A percentile compares a stretch with the other conserved stretches of the same genome.
phyloP scores from a whole-genome alignment of 2,113 vertebrate genomes.

The Progne subis region DNA sequence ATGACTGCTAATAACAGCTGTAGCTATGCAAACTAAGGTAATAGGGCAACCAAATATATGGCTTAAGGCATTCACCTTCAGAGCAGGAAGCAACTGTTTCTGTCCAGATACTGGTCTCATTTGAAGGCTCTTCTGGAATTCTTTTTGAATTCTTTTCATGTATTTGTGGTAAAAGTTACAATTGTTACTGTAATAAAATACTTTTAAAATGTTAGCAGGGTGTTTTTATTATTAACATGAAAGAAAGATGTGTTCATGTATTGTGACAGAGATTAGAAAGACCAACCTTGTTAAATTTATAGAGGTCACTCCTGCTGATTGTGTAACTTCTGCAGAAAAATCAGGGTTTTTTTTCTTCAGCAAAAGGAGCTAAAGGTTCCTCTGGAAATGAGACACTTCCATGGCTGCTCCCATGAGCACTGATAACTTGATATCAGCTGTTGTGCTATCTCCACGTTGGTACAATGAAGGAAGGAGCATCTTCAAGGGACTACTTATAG shows the following conservation, averaged over 20 bases:
- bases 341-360: background rate
- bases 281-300: background rate
- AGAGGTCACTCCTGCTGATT: background rate
- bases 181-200: slow-evolving; percentile 11
- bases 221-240: slow-evolving; percentile 3
- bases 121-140: background rate
- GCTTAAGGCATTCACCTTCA: slow-evolving; percentile 11
- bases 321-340: background rate
- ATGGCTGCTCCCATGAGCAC: background rate
- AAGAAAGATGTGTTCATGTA: background rate
- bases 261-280: slow-evolving; percentile 10
- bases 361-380: background rate
- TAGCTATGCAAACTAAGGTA: slow-evolving; percentile 70
- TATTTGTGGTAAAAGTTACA: background rate
- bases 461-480: background rate
- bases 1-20: slow-evolving; percentile 70
- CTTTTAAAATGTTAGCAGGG: background rate
- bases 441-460: background rate
- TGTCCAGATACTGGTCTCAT: background rate
- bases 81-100: background rate
- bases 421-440: background rate
- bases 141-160: background rate
- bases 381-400: background rate
- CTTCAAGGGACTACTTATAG: background rate
- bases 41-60: slow-evolving; percentile 40